Evolutionary conservation across 1,140 invertebrate species (phyloP).

Genomic region (Coelopa frigida): DNA sequence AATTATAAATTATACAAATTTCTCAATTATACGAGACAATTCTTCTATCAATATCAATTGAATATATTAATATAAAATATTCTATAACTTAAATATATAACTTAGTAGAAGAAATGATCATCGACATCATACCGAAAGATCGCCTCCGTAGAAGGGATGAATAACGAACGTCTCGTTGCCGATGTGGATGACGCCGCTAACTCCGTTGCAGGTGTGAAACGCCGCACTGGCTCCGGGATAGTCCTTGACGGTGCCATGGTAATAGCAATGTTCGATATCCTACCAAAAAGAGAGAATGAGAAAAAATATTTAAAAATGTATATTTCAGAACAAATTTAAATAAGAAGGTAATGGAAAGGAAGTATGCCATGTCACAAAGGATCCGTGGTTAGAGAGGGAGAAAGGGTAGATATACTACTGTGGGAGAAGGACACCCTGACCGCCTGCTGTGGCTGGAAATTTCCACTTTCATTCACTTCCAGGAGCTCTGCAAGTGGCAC

Average conservation of each 20-base stretch:
- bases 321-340: no score
- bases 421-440: no score
- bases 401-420: no score
- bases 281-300: constrained; percentile 47
- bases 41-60: background rate
- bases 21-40: background rate
- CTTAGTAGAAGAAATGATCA: background rate
- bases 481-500: no score
- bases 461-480: no score
- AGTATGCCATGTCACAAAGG: no score
- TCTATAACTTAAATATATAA: background rate
- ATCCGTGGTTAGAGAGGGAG: no score
- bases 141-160: constrained; percentile 91
- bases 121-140: constrained; percentile 72
- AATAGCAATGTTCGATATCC: constrained; percentile 95
- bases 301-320: no score
- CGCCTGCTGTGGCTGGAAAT: no score
- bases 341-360: no score
- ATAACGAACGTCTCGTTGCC: constrained; percentile 96
- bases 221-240: constrained; percentile 93
- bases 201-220: constrained; percentile 94
- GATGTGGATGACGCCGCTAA: constrained; percentile 92
- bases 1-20: no score
- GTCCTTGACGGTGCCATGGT: constrained; percentile 90
- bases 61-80: no score